Evolutionary conservation across 2,888 invertebrate genomes (phyloP).

Genomic region (Dryococelus australis): DNA sequence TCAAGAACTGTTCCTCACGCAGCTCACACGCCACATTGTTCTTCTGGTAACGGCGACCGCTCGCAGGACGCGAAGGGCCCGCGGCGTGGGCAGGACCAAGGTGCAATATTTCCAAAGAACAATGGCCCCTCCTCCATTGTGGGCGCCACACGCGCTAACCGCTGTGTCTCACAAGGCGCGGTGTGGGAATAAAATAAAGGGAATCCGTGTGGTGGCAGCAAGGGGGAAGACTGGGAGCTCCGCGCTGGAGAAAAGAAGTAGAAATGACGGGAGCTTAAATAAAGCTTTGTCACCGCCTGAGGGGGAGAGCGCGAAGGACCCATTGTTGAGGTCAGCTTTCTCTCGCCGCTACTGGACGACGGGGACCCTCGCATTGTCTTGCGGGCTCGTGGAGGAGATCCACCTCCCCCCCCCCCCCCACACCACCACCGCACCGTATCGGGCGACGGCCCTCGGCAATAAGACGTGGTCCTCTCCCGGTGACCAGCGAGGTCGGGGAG

Average conservation of each 20-base stretch:
- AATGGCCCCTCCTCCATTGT: background rate
- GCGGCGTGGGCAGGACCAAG: background rate
- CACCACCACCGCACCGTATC: background rate
- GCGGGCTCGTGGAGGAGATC: background rate
- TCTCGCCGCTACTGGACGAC: too few relatives aligned
- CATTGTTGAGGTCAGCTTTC: conserved; percentile 29
- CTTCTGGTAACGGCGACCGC: background rate
- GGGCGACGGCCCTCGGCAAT: background rate
- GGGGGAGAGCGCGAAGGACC: background rate
- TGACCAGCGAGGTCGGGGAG: background rate
- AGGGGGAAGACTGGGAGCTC: background rate
- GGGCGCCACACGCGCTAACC: background rate
- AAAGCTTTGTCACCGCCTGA: conserved; percentile 27
- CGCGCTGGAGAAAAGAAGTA: too few relatives aligned
- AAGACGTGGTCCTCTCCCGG: conserved; percentile 20
- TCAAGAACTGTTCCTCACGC: too few relatives aligned
- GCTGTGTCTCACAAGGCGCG: background rate
- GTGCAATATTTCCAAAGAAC: background rate
- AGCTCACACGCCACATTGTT: background rate
- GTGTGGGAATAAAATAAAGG: conserved; percentile 13
- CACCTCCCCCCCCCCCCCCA: conserved; percentile 22
- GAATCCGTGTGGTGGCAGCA: background rate
- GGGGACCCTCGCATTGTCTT: background rate
- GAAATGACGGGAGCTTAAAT: conserved; percentile 28
- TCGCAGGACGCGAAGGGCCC: background rate